Percentiles rank a stretch among this genome's conserved stretches.
Evolutionary conservation across 2,113 vertebrate species (phyloP).

Genomic region (Vimba vimba): DNA sequence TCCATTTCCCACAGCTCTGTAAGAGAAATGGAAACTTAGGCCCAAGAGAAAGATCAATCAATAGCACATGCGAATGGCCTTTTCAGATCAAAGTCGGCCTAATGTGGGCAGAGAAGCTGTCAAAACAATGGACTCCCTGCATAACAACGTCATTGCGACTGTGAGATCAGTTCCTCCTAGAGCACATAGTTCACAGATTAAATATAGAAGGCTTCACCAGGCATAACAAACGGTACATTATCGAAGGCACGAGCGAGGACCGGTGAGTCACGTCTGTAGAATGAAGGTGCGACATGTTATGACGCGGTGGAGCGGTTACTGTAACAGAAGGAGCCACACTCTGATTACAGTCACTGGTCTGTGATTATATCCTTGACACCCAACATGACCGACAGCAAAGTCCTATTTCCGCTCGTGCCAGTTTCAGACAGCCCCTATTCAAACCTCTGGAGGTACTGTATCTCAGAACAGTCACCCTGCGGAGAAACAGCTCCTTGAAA

Average conservation of each 20-base stretch:
- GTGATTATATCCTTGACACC: constrained; percentile 36
- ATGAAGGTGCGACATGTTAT: constrained; percentile 44
- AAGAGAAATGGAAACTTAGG: constrained; percentile 36
- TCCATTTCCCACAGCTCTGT: constrained; percentile 25
- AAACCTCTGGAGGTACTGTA: not conserved
- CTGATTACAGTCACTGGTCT: constrained; percentile 30
- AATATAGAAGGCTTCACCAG: constrained; percentile 37
- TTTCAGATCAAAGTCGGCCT: constrained; percentile 55
- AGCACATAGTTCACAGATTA: constrained; percentile 40
- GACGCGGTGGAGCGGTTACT: not conserved
- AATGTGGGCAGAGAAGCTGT: constrained; percentile 48
- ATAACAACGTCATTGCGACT: constrained; percentile 12
- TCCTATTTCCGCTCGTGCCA: constrained; percentile 6
- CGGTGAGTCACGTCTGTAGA: constrained; percentile 44
- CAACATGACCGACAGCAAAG: not conserved
- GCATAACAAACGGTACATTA: constrained; percentile 51
- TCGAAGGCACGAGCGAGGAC: constrained; percentile 1
- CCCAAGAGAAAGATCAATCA: constrained; percentile 39
- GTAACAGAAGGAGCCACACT: not conserved
- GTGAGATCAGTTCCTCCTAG: constrained; percentile 31
- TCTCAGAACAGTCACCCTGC: not conserved
- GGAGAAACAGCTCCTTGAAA: not conserved
- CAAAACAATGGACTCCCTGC: constrained; percentile 48
- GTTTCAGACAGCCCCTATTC: not conserved
- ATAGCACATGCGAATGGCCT: constrained; percentile 47